Evolutionary conservation across 2,888 invertebrate genomes (phyloP).

Genomic region (Podotricha telesiphe): DNA sequence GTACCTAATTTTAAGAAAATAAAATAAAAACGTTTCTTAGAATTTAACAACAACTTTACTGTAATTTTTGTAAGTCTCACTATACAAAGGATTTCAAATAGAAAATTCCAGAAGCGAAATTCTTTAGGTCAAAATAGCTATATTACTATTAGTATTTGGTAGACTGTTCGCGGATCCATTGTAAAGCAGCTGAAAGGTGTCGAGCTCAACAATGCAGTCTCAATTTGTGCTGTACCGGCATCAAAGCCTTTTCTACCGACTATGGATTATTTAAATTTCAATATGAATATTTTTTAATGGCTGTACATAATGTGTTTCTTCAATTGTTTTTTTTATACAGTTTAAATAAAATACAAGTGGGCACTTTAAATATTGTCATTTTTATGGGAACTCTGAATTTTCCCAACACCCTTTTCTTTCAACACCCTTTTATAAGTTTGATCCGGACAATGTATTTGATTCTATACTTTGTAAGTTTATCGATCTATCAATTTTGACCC

Average conservation of each 20-base stretch:
- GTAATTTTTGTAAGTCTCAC: background rate
- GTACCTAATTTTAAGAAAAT: background rate
- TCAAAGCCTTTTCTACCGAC: slow-evolving; percentile 43
- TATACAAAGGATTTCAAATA: slow-evolving; percentile 15
- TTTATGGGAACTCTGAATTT: no score
- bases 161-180: slow-evolving; percentile 30
- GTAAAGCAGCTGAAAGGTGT: slow-evolving; percentile 35
- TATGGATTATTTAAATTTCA: slow-evolving; percentile 41
- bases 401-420: no score
- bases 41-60: slow-evolving; percentile 2
- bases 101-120: slow-evolving; percentile 25
- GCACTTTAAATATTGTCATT: no score
- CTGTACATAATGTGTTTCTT: background rate
- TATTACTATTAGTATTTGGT: slow-evolving; percentile 31
- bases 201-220: slow-evolving; percentile 40
- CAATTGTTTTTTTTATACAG: background rate
- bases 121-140: slow-evolving; percentile 28
- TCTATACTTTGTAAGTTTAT: no score
- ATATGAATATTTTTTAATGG: slow-evolving; percentile 10
- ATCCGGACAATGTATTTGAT: no score
- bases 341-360: no score
- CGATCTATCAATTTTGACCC: no score
- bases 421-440: no score
- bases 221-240: slow-evolving; percentile 26
- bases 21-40: background rate